phyloP scores from a whole-genome alignment of 2,113 vertebrate species.

The Plestiodon gilberti region DNA sequence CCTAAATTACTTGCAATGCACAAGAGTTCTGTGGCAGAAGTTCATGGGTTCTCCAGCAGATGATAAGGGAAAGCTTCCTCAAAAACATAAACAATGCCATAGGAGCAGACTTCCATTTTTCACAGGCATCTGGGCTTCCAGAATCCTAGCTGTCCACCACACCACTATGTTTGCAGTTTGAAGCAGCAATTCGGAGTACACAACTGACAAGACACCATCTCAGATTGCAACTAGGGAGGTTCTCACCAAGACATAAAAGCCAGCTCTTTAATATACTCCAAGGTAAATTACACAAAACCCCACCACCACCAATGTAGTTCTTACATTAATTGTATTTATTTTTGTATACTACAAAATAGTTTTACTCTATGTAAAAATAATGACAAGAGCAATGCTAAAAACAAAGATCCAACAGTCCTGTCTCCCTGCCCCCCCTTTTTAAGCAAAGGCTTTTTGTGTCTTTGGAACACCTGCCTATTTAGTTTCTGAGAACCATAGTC shows the following conservation, averaged over 20 bases:
- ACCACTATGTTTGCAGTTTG: neutral
- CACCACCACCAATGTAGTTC: no score
- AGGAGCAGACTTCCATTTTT: neutral
- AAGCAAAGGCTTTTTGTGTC: no score
- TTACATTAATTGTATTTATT: no score
- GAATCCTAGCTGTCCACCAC: neutral
- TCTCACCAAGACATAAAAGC: neutral
- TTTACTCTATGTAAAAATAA: no score
- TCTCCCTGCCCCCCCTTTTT: no score
- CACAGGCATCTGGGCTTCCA: neutral
- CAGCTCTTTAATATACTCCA: no score
- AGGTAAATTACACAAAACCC: no score
- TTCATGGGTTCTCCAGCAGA: neutral
- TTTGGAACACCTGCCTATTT: no score
- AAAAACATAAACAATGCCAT: neutral
- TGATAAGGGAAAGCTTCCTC: neutral
- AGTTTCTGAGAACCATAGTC: no score
- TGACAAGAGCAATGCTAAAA: no score
- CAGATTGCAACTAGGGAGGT: neutral
- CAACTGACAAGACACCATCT: neutral
- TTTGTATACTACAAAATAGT: no score
- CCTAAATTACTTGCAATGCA: neutral
- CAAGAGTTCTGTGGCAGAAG: neutral
- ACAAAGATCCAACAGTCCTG: no score
- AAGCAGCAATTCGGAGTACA: neutral